Base-by-base conservation (phyloP, 2,797 vertebrate species). In the Sparus aurata region DNA sequence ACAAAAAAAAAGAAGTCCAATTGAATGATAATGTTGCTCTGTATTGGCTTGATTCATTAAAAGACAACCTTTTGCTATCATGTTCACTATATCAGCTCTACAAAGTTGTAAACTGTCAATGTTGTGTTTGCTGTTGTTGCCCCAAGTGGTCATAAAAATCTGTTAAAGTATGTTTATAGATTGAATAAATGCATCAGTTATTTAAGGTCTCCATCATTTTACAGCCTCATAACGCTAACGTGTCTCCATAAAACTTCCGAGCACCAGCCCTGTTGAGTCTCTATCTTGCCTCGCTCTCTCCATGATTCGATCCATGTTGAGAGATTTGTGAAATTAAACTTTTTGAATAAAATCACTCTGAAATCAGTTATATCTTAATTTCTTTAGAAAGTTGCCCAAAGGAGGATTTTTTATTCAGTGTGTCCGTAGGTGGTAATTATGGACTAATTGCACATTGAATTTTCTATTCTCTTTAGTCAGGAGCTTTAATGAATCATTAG, bases 121-220 rank as follows among this genome's bases (percentile, higher is more conserved):
- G 46, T 25, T 50, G 46, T 50, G 25, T 61, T 69, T 69, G 57
- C 62, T 62, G 69, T 41, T 23, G 41, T 49, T 47, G 38, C 64
- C 64, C 73, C 2, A 5, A 46, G 34, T 30, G 73, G 47, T 50
- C 10, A 6, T 69, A 55, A 69, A 62, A 30, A 27, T 20, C 4
- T 25, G 41, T 62, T 49, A 54, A 34, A 46, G 27, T 41, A 63
- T 58, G 49, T 75, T 68, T 68, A 68, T 75, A 34, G 73, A 54
- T 54, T 47, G 22, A 57, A 60, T 30, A 18, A 57, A 60, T 23
- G 22, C 23, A 66, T 18, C 34, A 78, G 69, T 58, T 34, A 77
- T 64, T 50, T 50, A 22, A 64, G 53, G 49, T 65, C 20, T 23
- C 38, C 20, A 15, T n/a, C 22, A 47, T 61, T 47, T 53, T 23